These are phyloP conservation scores for Beris chalybata DNA, from an alignment of 2,888 invertebrate species.

Conservation along the genomic window DNA sequence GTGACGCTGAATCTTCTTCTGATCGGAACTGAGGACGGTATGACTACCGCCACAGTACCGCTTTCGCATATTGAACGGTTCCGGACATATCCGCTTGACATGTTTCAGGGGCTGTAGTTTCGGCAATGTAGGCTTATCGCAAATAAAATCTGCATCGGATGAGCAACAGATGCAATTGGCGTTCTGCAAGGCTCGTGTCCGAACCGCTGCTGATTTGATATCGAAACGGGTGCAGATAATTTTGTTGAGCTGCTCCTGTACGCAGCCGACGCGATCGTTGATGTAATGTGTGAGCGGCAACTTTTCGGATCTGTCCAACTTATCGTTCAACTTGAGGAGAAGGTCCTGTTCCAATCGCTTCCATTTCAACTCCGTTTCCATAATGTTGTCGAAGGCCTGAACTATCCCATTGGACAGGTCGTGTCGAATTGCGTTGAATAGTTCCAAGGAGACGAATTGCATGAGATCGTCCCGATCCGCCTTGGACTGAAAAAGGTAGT, in stretches of 20 bases:
- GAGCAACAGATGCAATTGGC: conserved; percentile 11
- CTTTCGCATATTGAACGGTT: neutral
- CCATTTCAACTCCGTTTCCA: conserved; percentile 3
- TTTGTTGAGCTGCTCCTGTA: conserved; percentile 6
- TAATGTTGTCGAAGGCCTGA: conserved; percentile 15
- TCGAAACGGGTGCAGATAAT: neutral
- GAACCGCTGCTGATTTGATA: neutral
- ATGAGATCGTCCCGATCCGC: conserved; percentile 10
- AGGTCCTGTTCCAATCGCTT: conserved; percentile 5
- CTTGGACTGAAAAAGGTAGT: conserved; percentile 14
- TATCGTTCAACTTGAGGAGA: neutral
- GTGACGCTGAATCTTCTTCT: conserved; percentile 2
- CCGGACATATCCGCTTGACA: conserved; percentile 1
- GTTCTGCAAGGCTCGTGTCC: conserved; percentile 2
- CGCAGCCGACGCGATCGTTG: neutral
- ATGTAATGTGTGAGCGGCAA: neutral
- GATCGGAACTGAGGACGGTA: conserved; percentile 7
- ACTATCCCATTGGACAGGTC: conserved; percentile 22
- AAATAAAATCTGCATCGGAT: neutral
- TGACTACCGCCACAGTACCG: conserved; percentile 24
- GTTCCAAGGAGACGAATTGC: neutral
- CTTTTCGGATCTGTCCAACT: conserved; percentile 15
- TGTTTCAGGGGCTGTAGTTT: neutral
- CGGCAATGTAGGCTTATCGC: neutral
- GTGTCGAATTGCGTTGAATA: conserved; percentile 9